A percentile compares a stretch with the other conserved stretches of the same genome.
Evolutionary conservation across 2,888 invertebrate species (phyloP).

Genomic region (Idaea dimidiata): DNA sequence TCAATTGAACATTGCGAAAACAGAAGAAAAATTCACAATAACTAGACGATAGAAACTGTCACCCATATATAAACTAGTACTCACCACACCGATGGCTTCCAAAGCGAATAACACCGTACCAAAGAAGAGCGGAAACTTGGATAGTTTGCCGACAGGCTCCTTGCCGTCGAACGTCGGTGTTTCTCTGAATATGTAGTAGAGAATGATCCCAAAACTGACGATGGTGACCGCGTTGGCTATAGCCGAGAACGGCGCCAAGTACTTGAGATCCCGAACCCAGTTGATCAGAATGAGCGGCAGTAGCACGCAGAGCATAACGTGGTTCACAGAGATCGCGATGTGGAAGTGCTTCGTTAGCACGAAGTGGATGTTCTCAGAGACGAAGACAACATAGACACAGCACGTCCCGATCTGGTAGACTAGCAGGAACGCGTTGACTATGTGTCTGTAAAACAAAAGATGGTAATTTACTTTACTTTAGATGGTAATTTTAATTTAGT

Average conservation of each 20-base stretch:
- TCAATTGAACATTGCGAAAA: too few species aligned
- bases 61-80: constrained; percentile 46
- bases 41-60: too few species aligned
- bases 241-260: constrained; percentile 93
- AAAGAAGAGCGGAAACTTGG: constrained; percentile 93
- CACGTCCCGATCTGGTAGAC: constrained; percentile 97
- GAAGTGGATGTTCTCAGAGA: constrained; percentile 90
- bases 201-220: constrained; percentile 90
- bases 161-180: constrained; percentile 83
- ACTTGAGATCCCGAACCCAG: constrained; percentile 91
- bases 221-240: constrained; percentile 93
- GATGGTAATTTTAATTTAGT: too few species aligned
- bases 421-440: constrained; percentile 87
- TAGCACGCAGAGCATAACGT: constrained; percentile 87
- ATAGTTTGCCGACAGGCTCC: constrained; percentile 82
- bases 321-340: constrained; percentile 75
- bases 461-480: neutral
- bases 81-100: constrained; percentile 95
- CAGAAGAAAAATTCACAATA: constrained; percentile 3
- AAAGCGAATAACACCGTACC: constrained; percentile 97
- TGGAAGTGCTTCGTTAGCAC: constrained; percentile 81
- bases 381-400: constrained; percentile 97
- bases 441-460: constrained; percentile 75
- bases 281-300: constrained; percentile 89
- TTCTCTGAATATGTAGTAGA: constrained; percentile 91